These are phyloP conservation scores for Turdus rufiventris DNA, from an alignment of 2,113 vertebrate species.

Conservation along the genomic window DNA sequence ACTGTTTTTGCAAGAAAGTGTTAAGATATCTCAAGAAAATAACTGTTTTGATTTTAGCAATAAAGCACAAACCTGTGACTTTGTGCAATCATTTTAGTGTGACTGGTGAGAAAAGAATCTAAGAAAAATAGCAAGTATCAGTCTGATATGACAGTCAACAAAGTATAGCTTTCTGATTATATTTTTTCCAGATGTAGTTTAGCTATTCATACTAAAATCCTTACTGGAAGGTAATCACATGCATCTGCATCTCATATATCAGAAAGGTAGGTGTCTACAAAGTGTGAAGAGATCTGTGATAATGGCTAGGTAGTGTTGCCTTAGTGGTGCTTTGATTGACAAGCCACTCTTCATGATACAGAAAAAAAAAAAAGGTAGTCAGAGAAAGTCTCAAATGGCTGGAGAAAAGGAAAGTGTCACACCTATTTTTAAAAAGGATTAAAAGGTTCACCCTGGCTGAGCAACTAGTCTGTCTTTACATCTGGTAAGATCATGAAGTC, in stretches of 20 bases:
- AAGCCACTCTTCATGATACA: background rate
- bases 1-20: background rate
- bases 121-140: background rate
- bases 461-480: background rate
- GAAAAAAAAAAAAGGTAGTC: background rate
- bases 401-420: background rate
- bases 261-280: background rate
- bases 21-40: constrained; percentile 5
- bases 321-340: background rate
- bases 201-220: background rate
- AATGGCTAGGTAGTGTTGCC: background rate
- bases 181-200: background rate
- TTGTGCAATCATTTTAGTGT: background rate
- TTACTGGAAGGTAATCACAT: background rate
- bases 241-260: background rate
- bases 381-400: background rate
- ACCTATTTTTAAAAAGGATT: background rate
- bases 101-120: background rate
- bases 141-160: background rate
- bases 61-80: background rate
- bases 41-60: background rate
- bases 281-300: background rate
- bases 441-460: background rate
- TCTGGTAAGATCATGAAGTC: background rate
- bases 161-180: background rate